These are phyloP conservation scores for Schizopygopsis malacanthus DNA, from an alignment of 2,797 vertebrate species.

Conservation along the genomic window DNA sequence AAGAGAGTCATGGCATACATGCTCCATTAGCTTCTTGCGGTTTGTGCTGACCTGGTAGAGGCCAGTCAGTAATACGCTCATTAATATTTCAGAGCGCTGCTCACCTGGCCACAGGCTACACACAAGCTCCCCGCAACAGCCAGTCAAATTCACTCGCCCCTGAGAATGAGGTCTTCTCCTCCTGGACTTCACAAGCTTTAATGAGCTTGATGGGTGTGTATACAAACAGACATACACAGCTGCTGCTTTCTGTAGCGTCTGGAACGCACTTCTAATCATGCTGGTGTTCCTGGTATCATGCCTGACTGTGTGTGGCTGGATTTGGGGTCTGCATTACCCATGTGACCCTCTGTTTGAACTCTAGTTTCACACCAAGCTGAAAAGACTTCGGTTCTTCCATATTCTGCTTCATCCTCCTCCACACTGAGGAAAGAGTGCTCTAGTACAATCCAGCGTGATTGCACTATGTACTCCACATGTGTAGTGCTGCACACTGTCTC, in stretches of 20 bases:
- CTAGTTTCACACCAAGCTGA: slow-evolving; percentile 44
- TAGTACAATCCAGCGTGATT: neutral
- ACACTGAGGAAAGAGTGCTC: slow-evolving; percentile 4
- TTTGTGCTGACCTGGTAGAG: slow-evolving; percentile 62
- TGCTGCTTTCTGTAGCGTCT: neutral
- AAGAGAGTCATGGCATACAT: slow-evolving; percentile 52
- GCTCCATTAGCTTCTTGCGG: slow-evolving; percentile 56
- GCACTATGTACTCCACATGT: slow-evolving; percentile 9
- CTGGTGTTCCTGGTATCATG: slow-evolving; percentile 11
- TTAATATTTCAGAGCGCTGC: slow-evolving; percentile 61
- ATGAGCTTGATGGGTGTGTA: slow-evolving; percentile 26
- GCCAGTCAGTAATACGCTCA: slow-evolving; percentile 56
- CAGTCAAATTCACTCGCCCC: slow-evolving; percentile 42
- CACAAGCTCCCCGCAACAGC: slow-evolving; percentile 34
- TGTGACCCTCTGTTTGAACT: slow-evolving; percentile 48
- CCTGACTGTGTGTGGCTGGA: slow-evolving; percentile 13
- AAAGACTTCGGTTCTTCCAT: slow-evolving; percentile 45
- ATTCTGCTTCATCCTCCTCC: slow-evolving; percentile 50
- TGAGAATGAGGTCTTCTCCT: slow-evolving; percentile 48
- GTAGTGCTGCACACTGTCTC: neutral
- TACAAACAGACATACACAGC: slow-evolving; percentile 2
- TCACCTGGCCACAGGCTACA: slow-evolving; percentile 60
- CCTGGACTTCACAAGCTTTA: slow-evolving; percentile 35
- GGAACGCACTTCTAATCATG: neutral
- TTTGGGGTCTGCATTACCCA: slow-evolving; percentile 25